phyloP scores from a whole-genome alignment of 2,888 invertebrate genomes.

The Carcina quercana region DNA sequence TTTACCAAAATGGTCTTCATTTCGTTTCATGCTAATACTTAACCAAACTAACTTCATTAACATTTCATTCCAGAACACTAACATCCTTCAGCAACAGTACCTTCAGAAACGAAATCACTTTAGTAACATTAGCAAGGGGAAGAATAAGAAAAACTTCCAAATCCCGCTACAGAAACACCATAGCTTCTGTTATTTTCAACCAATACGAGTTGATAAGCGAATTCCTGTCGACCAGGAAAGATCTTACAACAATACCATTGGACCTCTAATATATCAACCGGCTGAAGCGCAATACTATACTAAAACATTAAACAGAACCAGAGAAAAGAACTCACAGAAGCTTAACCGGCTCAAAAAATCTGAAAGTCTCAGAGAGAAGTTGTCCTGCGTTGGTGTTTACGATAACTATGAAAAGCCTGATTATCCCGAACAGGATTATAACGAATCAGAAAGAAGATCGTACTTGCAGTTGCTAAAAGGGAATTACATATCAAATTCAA shows the following conservation, averaged over 20 bases:
- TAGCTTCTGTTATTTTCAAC: conserved; percentile 80
- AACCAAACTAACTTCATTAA: conserved; percentile 51
- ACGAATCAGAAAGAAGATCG: conserved; percentile 58
- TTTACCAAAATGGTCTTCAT: conserved; percentile 11
- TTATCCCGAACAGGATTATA: conserved; percentile 62
- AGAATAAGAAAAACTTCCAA: conserved; percentile 77
- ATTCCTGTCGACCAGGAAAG: conserved; percentile 61
- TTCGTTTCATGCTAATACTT: conserved; percentile 24
- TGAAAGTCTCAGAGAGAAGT: conserved; percentile 64
- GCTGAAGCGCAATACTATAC: conserved; percentile 59
- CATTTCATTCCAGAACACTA: conserved; percentile 74
- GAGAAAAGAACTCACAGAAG: conserved; percentile 63
- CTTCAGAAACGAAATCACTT: conserved; percentile 73
- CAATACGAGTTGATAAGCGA: conserved; percentile 76
- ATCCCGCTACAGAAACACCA: conserved; percentile 78
- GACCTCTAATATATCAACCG: conserved; percentile 63
- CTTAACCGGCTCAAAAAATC: conserved; percentile 66
- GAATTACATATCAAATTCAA: conserved; percentile 68
- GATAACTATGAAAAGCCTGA: conserved; percentile 66
- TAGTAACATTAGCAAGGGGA: conserved; percentile 66
- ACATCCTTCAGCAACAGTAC: conserved; percentile 73
- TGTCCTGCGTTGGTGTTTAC: conserved; percentile 66
- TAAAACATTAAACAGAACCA: conserved; percentile 63
- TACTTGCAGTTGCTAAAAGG: conserved; percentile 62
- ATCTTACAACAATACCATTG: conserved; percentile 61